phyloP scores from a whole-genome alignment of 2,113 vertebrate species.

The Misgurnus mizolepis region DNA sequence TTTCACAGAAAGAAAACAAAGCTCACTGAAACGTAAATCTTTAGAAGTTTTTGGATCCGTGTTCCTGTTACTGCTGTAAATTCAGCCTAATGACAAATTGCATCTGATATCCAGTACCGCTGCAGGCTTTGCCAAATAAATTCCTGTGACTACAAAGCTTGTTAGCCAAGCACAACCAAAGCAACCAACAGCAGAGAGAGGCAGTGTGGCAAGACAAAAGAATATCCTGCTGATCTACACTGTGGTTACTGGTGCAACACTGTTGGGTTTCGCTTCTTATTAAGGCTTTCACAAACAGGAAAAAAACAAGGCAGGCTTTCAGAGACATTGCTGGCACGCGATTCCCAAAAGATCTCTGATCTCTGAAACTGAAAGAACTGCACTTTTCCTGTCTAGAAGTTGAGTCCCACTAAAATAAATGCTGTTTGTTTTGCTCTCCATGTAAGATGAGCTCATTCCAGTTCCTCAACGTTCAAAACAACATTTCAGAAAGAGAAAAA shows the following conservation, averaged over 20 bases:
- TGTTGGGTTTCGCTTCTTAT: conserved; percentile 54
- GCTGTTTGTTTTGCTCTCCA: conserved; percentile 9
- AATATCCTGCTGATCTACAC: conserved; percentile 50
- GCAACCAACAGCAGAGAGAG: conserved; percentile 45
- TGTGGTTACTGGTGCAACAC: conserved; percentile 56
- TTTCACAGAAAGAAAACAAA: too few relatives aligned
- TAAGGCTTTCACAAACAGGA: conserved; percentile 14
- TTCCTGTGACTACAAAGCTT: conserved; percentile 56
- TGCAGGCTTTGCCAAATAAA: conserved; percentile 44
- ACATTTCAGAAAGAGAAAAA: background rate
- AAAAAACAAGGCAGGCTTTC: conserved; percentile 30
- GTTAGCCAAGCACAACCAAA: conserved; percentile 47
- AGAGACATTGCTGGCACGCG: conserved; percentile 37
- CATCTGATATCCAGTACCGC: conserved; percentile 53
- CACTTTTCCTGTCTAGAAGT: background rate
- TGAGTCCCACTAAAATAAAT: conserved; percentile 5
- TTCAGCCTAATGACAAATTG: conserved; percentile 1
- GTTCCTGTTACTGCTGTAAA: background rate
- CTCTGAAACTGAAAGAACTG: conserved; percentile 26
- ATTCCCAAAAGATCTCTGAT: conserved; percentile 41
- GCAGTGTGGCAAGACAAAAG: conserved; percentile 20
- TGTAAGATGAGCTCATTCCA: conserved; percentile 5
- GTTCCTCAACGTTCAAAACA: background rate
- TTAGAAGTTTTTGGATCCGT: too few relatives aligned
- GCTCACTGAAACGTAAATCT: too few relatives aligned